Evolutionary conservation across 2,113 vertebrate genomes (phyloP).

Genomic region (Rhynchomys soricoides): DNA sequence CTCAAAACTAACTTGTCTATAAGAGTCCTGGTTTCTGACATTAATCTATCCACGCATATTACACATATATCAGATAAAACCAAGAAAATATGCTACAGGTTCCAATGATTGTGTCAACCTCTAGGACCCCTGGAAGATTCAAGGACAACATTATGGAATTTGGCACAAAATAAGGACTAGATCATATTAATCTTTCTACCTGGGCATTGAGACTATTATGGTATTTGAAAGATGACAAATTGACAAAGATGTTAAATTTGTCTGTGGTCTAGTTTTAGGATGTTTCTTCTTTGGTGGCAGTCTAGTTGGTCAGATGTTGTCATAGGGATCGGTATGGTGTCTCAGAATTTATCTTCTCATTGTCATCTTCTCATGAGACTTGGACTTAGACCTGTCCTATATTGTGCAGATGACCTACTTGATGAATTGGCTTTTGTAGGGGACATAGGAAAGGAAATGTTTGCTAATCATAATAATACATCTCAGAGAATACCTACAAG

Average conservation of each 20-base stretch:
- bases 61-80: not conserved
- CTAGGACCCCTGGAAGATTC: not conserved
- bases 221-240: not conserved
- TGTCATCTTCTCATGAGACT: not conserved
- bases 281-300: not conserved
- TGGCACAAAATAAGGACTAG: not conserved
- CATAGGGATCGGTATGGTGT: not conserved
- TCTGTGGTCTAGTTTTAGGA: not conserved
- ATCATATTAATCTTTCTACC: not conserved
- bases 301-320: not conserved
- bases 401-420: not conserved
- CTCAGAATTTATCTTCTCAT: not conserved
- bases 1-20: not conserved
- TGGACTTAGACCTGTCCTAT: not conserved
- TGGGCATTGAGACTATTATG: not conserved
- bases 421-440: not conserved
- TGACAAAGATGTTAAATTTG: not conserved
- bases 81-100: not conserved
- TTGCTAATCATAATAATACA: not conserved
- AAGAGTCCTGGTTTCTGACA: not conserved
- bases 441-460: not conserved
- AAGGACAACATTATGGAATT: slow-evolving; percentile 6
- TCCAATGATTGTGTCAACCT: not conserved
- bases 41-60: not conserved
- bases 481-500: not conserved